phyloP scores from a whole-genome alignment of 2,797 vertebrate genomes.

The Phoeniculus purpureus region DNA sequence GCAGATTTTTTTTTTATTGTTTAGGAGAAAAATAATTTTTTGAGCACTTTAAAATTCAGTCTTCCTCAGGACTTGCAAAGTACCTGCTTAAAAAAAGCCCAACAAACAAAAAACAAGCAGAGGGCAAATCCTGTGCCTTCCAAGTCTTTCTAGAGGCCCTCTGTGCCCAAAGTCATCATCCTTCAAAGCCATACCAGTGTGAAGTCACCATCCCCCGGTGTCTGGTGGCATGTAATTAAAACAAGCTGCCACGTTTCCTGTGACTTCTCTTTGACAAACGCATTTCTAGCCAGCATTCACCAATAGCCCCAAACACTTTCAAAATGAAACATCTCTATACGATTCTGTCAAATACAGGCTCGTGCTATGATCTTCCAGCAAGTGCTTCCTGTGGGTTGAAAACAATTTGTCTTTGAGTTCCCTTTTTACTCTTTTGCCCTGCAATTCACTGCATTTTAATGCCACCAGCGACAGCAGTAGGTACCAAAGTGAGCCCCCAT shows the following conservation, averaged over 20 bases:
- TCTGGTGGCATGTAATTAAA: not conserved
- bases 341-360: not conserved
- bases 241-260: not conserved
- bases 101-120: not conserved
- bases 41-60: not conserved
- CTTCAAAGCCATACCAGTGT: not conserved
- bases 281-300: not conserved
- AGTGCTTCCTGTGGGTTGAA: not conserved
- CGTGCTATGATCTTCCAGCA: not conserved
- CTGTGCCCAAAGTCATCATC: not conserved
- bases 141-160: not conserved
- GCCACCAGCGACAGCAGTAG: not conserved
- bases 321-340: not conserved
- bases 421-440: not conserved
- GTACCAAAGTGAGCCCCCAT: not conserved
- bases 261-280: not conserved
- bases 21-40: not conserved
- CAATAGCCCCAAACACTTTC: not conserved
- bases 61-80: conserved; percentile 28
- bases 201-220: not conserved
- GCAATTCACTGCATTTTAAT: not conserved
- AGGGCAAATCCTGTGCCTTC: not conserved
- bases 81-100: not conserved
- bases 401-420: not conserved
- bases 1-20: not conserved